These are phyloP conservation scores for Brachionus koreanus DNA, from an alignment of 1,140 invertebrate genomes.

Conservation along the genomic window DNA sequence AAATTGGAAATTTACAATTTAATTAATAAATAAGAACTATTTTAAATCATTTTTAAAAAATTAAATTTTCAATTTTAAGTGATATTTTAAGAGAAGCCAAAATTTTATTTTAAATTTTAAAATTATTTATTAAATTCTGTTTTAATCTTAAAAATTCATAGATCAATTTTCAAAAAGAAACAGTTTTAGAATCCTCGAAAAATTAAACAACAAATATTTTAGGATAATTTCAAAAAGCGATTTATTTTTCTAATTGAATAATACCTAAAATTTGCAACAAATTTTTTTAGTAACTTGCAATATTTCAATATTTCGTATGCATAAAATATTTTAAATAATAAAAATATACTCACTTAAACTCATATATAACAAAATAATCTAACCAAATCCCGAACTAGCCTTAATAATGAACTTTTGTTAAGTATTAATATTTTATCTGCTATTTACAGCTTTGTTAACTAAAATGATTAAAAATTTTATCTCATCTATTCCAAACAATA, in stretches of 20 bases:
- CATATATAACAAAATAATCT: not conserved
- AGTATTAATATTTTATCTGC: not conserved
- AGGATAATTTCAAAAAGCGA: not conserved
- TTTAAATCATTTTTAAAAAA: no score
- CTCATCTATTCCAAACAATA: not conserved
- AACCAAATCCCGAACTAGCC: not conserved
- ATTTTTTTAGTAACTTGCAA: conserved; percentile 7
- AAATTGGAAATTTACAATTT: no score
- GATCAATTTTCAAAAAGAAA: no score
- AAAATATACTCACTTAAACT: not conserved
- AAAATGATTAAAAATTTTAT: conserved; percentile 20
- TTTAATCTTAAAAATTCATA: no score
- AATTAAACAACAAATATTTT: no score
- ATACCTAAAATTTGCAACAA: conserved; percentile 1
- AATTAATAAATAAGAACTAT: no score
- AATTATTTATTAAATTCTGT: no score
- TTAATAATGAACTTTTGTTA: not conserved
- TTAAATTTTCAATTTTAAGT: no score
- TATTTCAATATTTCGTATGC: conserved; percentile 20
- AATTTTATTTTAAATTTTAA: no score
- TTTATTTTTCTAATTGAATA: not conserved
- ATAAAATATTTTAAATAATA: not conserved
- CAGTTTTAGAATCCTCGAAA: no score
- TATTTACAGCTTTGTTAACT: not conserved
- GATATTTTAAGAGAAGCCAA: no score